Base-by-base conservation (phyloP, 1,140 invertebrate genomes). In the Gryllus bimaculatus region DNA sequence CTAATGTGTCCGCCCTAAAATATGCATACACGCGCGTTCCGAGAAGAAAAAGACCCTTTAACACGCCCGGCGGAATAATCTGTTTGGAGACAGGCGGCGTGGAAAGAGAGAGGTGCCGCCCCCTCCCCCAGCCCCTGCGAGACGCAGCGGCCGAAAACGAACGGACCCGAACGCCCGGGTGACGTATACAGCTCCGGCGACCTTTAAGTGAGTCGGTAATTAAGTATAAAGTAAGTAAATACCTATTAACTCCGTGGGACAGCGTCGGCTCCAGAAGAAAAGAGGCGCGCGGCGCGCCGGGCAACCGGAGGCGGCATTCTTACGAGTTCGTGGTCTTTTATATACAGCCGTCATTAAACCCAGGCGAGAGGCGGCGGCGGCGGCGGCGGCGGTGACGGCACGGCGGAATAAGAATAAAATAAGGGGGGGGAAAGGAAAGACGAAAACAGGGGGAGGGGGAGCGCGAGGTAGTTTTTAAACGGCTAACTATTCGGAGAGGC, bases 171-270 rank as follows among this genome's bases (percentile, higher is more conserved):
- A 66, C 54, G 54, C 54, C 26, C 10, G 7, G 54, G 54, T 18
- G 54, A 66, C 54, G 54, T 13, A 10, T 66, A 66, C 54, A 10
- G 54, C 18, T 66, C 54, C 26, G 26, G 26, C 26, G 54, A 18
- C 54, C 54, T 66, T 66, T 66, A 66, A 66, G 54, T 66, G 54
- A 66, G 54, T 66, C 54, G 10, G 54, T 66, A 66, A 66, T 66
- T 66, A 66, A 66, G 54, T 66, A 66, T 66, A 66, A 66, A 66
- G 54, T 66, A 66, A 66, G 54, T 66, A 66, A 66, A 66, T 66
- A 66, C 54, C 54, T 66, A 66, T 66, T 66, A 66, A 66, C 10
- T 66, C 54, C 54, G 54, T 66, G 54, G 54, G 54, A 66, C 54
- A 18, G 54, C 54, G 54, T 66, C 54, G 54, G 54, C 54, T 66